phyloP scores from a whole-genome alignment of 2,797 vertebrate species.

The Thunnus albacares region DNA sequence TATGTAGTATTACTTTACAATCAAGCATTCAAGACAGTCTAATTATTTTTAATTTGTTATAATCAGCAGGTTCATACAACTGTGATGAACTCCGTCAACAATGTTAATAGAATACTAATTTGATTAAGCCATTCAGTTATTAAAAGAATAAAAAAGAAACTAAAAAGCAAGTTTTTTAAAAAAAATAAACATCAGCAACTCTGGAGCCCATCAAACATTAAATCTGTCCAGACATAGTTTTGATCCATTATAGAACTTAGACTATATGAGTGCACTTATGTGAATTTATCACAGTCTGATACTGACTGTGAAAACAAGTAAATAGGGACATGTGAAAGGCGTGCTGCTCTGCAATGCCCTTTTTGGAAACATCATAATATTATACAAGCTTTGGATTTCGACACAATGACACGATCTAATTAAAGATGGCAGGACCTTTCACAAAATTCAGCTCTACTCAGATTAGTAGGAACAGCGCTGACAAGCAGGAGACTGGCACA shows the following conservation, averaged over 20 bases:
- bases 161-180: background rate
- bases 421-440: conserved; percentile 57
- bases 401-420: conserved; percentile 66
- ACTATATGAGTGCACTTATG: background rate
- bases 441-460: conserved; percentile 29
- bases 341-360: conserved; percentile 13
- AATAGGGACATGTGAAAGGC: conserved; percentile 21
- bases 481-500: conserved; percentile 41
- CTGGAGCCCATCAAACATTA: conserved; percentile 3
- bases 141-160: background rate
- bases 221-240: conserved; percentile 11
- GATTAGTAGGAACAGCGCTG: conserved; percentile 44
- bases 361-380: conserved; percentile 46
- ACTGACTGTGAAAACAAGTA: conserved; percentile 4
- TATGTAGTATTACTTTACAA: conserved; percentile 40
- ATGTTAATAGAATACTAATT: conserved; percentile 58
- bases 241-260: conserved; percentile 29
- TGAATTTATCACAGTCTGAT: background rate
- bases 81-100: conserved; percentile 64
- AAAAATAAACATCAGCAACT: background rate
- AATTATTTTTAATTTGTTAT: conserved; percentile 62
- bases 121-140: conserved; percentile 37
- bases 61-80: conserved; percentile 47
- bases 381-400: conserved; percentile 42
- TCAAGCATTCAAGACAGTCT: conserved; percentile 31